Evolutionary conservation across 1,140 invertebrate genomes (phyloP), one percentile per base, ranked within the genome.

Genomic region (Procambarus clarkii): DNA sequence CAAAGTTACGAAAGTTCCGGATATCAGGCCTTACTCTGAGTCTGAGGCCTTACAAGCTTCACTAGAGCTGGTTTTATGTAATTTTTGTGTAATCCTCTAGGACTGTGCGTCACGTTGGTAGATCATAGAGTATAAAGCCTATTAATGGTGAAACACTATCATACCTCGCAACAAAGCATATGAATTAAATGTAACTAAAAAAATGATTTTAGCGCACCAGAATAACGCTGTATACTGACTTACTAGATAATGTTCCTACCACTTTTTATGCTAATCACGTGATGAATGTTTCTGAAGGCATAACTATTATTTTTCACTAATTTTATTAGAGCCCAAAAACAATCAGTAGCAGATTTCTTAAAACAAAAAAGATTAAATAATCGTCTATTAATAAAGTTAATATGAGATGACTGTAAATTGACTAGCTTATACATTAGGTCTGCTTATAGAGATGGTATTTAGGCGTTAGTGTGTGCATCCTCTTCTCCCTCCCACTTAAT

Each of bases 151-250:
- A 91, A 91, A 91, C 90, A 91, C 90, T 91, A 83, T 64, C 79
- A 91, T 91, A 91, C 90, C 90, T 91, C 90, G 90, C 90, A 91
- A 81, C 90, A 91, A 91, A 91, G 90, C 90, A 91, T 87, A 91
- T 91, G 90, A 83, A 91, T 87, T 86, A 78, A 91, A 81, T 91
- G 84, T 91, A 86, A 86, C 71, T 85, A 84, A 91, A 85, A 78
- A 48, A 91, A 78, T 34, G 83, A 85, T 86, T 79, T 77, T 85
- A 58, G n/a, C 77, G 74, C 83, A 91, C 82, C 78, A 86, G 71
- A 86, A 76, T 76, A 82, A 87, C 45, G 79, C 90, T 91, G 90
- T 91, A 91, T 86, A 91, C 90, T 91, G 86, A 91, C 84, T 76
- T 86, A 76, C 84, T 91, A 91, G 85, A 82, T 91, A 91, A 86